A percentile compares a stretch with the other conserved stretches of the same genome.
phyloP scores from a whole-genome alignment of 2,797 vertebrate species.

The Argya squamiceps region DNA sequence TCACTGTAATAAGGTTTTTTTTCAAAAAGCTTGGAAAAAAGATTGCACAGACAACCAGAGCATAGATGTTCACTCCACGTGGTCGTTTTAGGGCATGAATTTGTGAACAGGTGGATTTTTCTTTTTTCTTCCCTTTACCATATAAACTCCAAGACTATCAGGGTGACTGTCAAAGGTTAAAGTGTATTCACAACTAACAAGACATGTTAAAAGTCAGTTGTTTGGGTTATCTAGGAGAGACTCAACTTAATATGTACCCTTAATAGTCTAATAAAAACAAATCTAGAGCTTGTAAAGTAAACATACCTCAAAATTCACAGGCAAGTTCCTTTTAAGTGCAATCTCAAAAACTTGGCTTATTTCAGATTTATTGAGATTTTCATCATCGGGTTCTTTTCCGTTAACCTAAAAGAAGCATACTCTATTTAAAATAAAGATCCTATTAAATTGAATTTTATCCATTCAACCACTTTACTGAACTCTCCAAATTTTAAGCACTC shows the following conservation, averaged over 20 bases:
- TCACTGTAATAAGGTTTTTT: background rate
- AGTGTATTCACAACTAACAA: slow-evolving; percentile 55
- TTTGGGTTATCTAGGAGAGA: slow-evolving; percentile 20
- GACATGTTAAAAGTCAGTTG: slow-evolving; percentile 57
- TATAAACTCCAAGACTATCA: background rate
- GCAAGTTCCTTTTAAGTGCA: slow-evolving; percentile 97
- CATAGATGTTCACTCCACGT: background rate
- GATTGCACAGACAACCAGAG: slow-evolving; percentile 45
- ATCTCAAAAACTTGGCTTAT: slow-evolving; percentile 99
- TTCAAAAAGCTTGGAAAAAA: slow-evolving; percentile 20
- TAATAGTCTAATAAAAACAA: slow-evolving; percentile 51
- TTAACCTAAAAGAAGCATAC: slow-evolving; percentile 85
- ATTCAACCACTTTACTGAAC: slow-evolving; percentile 45
- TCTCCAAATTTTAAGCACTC: slow-evolving; percentile 7
- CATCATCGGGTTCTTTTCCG: slow-evolving; percentile 88
- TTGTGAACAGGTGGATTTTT: slow-evolving; percentile 12
- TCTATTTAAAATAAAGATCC: slow-evolving; percentile 67
- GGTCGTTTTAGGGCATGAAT: background rate
- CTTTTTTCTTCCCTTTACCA: background rate
- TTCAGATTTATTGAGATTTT: slow-evolving; percentile 99
- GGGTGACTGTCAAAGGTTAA: slow-evolving; percentile 16
- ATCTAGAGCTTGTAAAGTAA: slow-evolving; percentile 72
- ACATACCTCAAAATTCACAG: slow-evolving; percentile 98
- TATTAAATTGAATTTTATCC: slow-evolving; percentile 48
- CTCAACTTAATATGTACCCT: slow-evolving; percentile 29